Percentiles rank a stretch among this genome's conserved stretches.
phyloP scores from a whole-genome alignment of 2,113 vertebrate species.

The Chaenocephalus aceratus region DNA sequence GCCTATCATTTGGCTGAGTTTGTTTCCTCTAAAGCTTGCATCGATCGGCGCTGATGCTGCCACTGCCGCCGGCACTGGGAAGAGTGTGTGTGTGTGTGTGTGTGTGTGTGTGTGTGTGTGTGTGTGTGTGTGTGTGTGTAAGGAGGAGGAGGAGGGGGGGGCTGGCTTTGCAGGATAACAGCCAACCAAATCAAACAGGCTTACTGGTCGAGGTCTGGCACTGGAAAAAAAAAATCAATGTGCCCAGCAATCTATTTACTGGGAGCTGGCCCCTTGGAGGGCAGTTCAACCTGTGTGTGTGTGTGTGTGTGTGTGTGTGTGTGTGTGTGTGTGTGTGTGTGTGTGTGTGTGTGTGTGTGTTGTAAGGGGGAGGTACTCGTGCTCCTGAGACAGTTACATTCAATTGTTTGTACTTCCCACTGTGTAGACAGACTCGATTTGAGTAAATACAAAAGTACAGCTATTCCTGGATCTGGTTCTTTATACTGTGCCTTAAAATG shows the following conservation, averaged over 20 bases:
- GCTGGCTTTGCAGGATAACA: constrained; percentile 76
- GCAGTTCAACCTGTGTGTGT: constrained; percentile 62
- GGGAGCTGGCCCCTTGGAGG: constrained; percentile 67
- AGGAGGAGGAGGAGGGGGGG: constrained; percentile 19
- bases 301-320: constrained; percentile 33
- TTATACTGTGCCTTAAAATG: too few relatives aligned
- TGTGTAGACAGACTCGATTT: too few relatives aligned
- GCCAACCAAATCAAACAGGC: constrained; percentile 79
- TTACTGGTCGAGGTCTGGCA: constrained; percentile 75
- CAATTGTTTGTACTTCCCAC: too few relatives aligned
- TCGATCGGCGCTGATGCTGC: constrained; percentile 76
- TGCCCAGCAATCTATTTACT: constrained; percentile 80
- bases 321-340: too few relatives aligned
- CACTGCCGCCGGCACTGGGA: constrained; percentile 58
- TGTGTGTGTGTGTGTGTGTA: constrained; percentile 16
- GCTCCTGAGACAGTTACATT: too few relatives aligned
- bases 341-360: too few relatives aligned
- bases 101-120: constrained; percentile 22
- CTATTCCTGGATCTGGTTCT: too few relatives aligned
- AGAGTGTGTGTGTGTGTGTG: constrained; percentile 9
- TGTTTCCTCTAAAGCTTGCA: constrained; percentile 79
- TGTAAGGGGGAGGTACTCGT: too few relatives aligned
- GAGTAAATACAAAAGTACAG: too few relatives aligned
- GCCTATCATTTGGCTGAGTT: constrained; percentile 78
- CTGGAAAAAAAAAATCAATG: constrained; percentile 77